A percentile compares a stretch with the other conserved stretches of the same genome.
Conservation (phyloP, 2,113 vertebrate genomes). For the Microtus richardsoni region DNA sequence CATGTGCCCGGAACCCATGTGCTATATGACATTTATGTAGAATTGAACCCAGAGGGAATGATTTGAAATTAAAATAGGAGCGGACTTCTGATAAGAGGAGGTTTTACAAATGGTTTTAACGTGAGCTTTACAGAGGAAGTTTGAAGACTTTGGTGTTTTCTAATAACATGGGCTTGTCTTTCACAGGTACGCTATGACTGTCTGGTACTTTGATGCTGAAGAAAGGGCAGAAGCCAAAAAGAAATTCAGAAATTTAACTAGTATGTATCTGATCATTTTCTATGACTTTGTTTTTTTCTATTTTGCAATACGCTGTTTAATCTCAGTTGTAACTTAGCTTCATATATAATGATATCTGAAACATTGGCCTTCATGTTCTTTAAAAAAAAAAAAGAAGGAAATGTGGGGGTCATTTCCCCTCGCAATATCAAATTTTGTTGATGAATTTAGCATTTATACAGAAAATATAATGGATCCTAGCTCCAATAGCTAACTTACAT, state of each 20-base stretch:
- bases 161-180: constrained; percentile 60
- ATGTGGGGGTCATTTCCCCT: not conserved
- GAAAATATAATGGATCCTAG: not conserved
- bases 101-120: constrained; percentile 28
- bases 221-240: constrained; percentile 97
- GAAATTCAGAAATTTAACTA: constrained; percentile 92
- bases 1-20: constrained; percentile 29
- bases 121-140: not conserved
- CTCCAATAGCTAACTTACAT: not conserved
- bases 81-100: not conserved
- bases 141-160: constrained; percentile 26
- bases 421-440: not conserved
- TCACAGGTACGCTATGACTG: constrained; percentile 95
- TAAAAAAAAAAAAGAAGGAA: constrained; percentile 42
- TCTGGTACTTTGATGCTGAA: constrained; percentile 98
- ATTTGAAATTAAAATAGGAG: constrained; percentile 58
- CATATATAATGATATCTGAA: constrained; percentile 5
- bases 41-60: constrained; percentile 36
- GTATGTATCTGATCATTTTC: constrained; percentile 84
- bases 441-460: constrained; percentile 35
- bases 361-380: not conserved
- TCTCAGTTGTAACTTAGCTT: not conserved
- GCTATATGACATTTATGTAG: constrained; percentile 36
- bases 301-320: not conserved
- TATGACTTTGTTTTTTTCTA: not conserved